Conservation (phyloP, 2,797 vertebrate genomes). For the Phalanger gymnotis region DNA sequence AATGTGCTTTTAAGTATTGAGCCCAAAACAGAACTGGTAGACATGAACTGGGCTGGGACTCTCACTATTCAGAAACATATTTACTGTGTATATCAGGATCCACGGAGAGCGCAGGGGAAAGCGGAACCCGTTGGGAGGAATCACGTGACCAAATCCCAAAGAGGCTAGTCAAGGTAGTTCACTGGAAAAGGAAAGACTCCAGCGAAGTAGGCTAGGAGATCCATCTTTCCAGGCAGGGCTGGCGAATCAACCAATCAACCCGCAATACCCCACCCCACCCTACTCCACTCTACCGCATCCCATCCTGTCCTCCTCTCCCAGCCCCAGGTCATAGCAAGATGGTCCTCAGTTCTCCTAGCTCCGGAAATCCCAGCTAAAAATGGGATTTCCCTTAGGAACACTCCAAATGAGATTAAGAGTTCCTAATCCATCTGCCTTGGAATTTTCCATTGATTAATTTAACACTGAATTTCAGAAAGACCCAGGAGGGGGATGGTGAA, state of each 20-base stretch:
- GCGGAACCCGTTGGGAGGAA: neutral
- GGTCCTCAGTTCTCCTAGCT: neutral
- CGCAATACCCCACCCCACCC: neutral
- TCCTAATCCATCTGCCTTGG: neutral
- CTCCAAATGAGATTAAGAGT: neutral
- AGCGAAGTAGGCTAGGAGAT: neutral
- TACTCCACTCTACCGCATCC: neutral
- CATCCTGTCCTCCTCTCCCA: neutral
- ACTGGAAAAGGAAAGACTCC: neutral
- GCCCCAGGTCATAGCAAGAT: neutral
- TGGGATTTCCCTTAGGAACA: neutral
- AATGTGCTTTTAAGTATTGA: neutral
- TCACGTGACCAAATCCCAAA: neutral
- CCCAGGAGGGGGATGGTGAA: neutral
- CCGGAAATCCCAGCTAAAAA: neutral
- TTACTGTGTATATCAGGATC: neutral
- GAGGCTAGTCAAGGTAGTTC: neutral
- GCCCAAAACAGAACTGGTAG: neutral
- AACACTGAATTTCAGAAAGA: neutral
- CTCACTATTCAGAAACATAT: neutral
- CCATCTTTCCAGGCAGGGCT: neutral
- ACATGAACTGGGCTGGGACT: neutral
- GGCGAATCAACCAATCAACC: neutral
- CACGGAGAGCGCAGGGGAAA: neutral
- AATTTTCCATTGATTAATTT: neutral